Evolutionary conservation across 2,113 vertebrate genomes (phyloP).

Genomic region (Istiophorus platypterus): DNA sequence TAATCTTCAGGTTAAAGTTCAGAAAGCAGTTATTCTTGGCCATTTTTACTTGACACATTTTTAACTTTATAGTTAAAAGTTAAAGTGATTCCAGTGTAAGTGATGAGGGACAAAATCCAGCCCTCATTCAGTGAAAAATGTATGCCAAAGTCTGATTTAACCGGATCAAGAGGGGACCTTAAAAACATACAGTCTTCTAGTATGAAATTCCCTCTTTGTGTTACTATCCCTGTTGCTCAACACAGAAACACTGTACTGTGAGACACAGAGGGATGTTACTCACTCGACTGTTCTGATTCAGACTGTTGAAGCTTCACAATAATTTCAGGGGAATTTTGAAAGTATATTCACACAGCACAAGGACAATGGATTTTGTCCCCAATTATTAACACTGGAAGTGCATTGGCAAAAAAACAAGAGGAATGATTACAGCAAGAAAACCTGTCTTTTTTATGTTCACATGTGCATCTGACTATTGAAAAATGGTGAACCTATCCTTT

Average conservation of each 20-base stretch:
- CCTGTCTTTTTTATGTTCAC: too few species aligned
- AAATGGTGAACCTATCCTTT: too few species aligned
- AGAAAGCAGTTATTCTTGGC: not conserved
- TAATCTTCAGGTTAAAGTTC: not conserved
- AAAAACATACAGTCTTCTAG: not conserved
- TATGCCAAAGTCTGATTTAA: not conserved
- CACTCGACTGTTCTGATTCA: too few species aligned
- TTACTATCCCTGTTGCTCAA: not conserved
- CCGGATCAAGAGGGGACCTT: not conserved
- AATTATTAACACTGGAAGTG: not conserved
- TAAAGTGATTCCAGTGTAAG: not conserved
- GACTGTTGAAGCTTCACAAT: not conserved
- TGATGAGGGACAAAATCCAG: not conserved
- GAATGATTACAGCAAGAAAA: not conserved
- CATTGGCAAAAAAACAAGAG: not conserved
- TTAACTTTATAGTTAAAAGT: not conserved
- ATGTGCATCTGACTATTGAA: too few species aligned
- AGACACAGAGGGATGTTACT: not conserved
- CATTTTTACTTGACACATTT: not conserved
- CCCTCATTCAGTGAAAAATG: not conserved
- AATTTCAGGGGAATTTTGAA: not conserved
- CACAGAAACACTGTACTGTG: not conserved
- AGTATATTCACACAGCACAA: not conserved
- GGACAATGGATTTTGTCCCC: not conserved
- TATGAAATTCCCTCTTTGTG: slow-evolving; percentile 3